Conservation (phyloP, 2,113 vertebrate species). For the human (Homo sapiens) region GRCh38 chr16:69109001-69109500, state of each 20-base stretch:
- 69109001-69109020: not conserved
- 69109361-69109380: not conserved
- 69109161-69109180: not conserved
- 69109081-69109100: not conserved
- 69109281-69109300: not conserved
- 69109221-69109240: not conserved
- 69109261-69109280: not conserved
- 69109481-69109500: conserved; percentile 98
- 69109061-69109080: not conserved
- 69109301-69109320: not conserved
- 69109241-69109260: not conserved
- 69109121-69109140: not conserved
- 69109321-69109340: not conserved
- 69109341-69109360: not conserved
- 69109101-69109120: not conserved
- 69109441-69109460: conserved; percentile 95
- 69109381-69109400: conserved; percentile 88
- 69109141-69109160: not conserved
- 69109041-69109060: not conserved
- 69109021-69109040: not conserved
- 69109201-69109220: not conserved
- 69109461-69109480: conserved; percentile 95
- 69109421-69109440: conserved; percentile 94
- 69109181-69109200: not conserved
- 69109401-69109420: conserved; percentile 90